Conservation (phyloP, 2,113 vertebrate species). For the Anoura caudifer region DNA sequence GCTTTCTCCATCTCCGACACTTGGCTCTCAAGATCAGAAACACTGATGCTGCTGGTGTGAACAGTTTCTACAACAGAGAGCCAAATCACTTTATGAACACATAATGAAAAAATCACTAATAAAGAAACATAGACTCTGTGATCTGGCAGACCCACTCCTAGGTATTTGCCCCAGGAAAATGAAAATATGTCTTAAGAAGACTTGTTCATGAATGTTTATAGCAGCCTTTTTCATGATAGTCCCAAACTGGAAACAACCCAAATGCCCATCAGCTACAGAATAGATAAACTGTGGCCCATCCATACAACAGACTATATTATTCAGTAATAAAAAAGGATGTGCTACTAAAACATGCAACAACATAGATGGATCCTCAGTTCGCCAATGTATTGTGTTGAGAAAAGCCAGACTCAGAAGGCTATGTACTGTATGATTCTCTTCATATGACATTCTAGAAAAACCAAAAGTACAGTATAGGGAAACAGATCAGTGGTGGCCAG, state of each 20-base stretch:
- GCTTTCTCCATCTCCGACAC: slow-evolving; percentile 83
- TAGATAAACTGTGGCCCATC: neutral
- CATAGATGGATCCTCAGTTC: neutral
- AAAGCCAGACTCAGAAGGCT: neutral
- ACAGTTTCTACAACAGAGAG: slow-evolving; percentile 70
- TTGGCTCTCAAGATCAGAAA: slow-evolving; percentile 81
- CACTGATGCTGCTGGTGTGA: slow-evolving; percentile 58
- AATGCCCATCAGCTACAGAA: neutral
- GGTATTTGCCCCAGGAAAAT: neutral
- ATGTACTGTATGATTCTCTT: neutral
- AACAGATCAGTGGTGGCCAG: neutral
- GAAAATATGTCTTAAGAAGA: neutral
- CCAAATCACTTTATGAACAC: slow-evolving; percentile 43
- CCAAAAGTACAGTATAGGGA: neutral
- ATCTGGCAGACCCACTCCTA: neutral
- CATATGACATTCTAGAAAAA: neutral
- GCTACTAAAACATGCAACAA: neutral
- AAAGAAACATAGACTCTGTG: neutral
- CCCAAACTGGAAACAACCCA: slow-evolving; percentile 1
- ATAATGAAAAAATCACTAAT: slow-evolving; percentile 15
- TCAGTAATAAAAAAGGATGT: slow-evolving; percentile 12
- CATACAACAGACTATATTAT: neutral
- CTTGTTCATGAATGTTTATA: neutral
- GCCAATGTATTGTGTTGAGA: neutral
- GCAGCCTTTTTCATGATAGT: neutral